Base-by-base conservation (phyloP, 1,140 invertebrate species). In the Vanessa atalanta region DNA sequence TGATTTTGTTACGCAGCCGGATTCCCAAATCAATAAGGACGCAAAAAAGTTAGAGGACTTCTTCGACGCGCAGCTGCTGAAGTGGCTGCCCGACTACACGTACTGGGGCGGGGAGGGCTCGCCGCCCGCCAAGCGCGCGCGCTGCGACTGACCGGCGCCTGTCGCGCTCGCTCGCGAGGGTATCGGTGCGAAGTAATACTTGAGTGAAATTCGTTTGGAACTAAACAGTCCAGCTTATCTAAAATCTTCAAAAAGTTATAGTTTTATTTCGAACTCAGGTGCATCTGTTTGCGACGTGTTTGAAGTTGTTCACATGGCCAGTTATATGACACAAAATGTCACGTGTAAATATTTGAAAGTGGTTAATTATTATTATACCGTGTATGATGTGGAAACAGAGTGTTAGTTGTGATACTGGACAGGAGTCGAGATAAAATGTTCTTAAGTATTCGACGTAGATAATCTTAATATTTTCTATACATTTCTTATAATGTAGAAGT, bases 31-130 rank as follows among this genome's bases (percentile, higher is more conserved):
- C n/a, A 97, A 96, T 88, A 95, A 95, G 79, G 96, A 97, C 91
- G 97, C 96, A n/a, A 95, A 96, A 83, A 95, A 95, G 79, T 94
- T 98, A 73, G 97, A 97, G 88, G 96, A 96, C 84, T 97, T 97
- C 90, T 97, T 98, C 86, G 96, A 97, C 78, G 95, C 96, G 81
- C 95, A 97, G 83, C 93, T 98, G 74, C 82, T 95, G 65, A 97
- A 97, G 87, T 97, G 96, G 95, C 92, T 97, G 75, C 97, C 97
- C 2, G 95, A 95, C 83, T 97, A 96, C 86, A 95, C 95, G 60
- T 85, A 83, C 84, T 90, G 90, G 87, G 76, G 77, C 81, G 88
- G 87, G 70, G 90, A 86, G 75, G 88, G 84, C 78, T 81, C 84
- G 73, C 85, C 89, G 66, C 85, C 89, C 61, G 68, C 77, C 74